phyloP scores from a whole-genome alignment of 2,888 invertebrate species.

The Calephelis perditalis region DNA sequence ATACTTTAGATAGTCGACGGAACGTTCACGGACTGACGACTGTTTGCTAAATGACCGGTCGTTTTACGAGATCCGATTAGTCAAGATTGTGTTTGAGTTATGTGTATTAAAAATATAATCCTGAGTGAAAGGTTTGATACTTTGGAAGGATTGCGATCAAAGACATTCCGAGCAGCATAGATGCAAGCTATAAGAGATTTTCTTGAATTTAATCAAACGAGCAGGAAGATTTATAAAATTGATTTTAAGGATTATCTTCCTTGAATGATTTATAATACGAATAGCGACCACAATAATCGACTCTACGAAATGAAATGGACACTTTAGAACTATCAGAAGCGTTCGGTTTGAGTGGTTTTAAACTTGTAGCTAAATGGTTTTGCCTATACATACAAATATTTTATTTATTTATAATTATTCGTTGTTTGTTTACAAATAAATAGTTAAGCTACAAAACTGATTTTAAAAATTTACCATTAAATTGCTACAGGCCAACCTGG shows the following conservation, averaged over 20 bases:
- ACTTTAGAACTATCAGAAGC: background rate
- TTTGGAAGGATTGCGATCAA: constrained; percentile 67
- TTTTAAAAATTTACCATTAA: too few relatives aligned
- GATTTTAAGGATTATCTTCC: constrained; percentile 62
- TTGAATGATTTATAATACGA: constrained; percentile 39
- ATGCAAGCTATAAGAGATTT: constrained; percentile 56
- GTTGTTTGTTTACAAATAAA: too few relatives aligned
- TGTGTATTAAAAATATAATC: constrained; percentile 71
- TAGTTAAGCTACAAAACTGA: too few relatives aligned
- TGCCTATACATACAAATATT: too few relatives aligned
- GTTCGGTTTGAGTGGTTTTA: too few relatives aligned
- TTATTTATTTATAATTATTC: too few relatives aligned
- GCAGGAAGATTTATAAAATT: constrained; percentile 49
- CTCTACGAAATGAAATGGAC: background rate
- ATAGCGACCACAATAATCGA: constrained; percentile 13
- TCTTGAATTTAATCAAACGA: constrained; percentile 54
- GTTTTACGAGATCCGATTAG: constrained; percentile 75
- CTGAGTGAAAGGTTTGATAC: constrained; percentile 29
- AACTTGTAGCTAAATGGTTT: too few relatives aligned
- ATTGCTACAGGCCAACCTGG: too few relatives aligned
- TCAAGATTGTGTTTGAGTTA: constrained; percentile 71
- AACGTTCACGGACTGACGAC: constrained; percentile 62
- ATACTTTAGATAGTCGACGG: constrained; percentile 75
- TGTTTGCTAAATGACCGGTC: constrained; percentile 71
- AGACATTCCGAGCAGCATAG: constrained; percentile 50